These are phyloP conservation scores for Cistogaster globosa DNA, from an alignment of 2,888 invertebrate species.

Conservation along the genomic window DNA sequence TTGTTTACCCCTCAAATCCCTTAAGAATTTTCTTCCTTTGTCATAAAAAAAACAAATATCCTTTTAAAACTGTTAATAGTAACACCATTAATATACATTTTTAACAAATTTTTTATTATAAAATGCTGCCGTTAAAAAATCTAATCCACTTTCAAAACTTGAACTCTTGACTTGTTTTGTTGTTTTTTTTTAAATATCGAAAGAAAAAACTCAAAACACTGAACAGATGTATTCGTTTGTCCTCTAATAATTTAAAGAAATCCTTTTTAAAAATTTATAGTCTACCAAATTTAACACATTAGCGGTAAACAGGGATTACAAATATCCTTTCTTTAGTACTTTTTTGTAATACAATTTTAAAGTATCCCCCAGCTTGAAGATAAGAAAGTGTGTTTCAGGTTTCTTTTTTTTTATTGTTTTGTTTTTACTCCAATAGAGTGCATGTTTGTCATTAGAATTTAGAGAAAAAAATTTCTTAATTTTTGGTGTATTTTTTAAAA, in stretches of 20 bases:
- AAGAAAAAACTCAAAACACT: slow-evolving; percentile 4
- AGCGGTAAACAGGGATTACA: slow-evolving; percentile 57
- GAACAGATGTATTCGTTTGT: slow-evolving; percentile 60
- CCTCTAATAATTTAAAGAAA: slow-evolving; percentile 21
- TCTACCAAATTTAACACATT: slow-evolving; percentile 68
- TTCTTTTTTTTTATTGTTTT: background rate
- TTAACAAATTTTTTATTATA: slow-evolving; percentile 63
- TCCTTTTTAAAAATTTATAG: slow-evolving; percentile 64
- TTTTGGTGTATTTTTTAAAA: slow-evolving; percentile 41
- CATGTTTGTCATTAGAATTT: slow-evolving; percentile 62
- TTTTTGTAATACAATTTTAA: background rate
- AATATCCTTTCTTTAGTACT: slow-evolving; percentile 51
- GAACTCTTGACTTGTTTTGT: slow-evolving; percentile 64
- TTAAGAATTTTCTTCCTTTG: slow-evolving; percentile 29
- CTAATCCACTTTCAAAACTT: slow-evolving; percentile 51
- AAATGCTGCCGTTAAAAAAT: slow-evolving; percentile 13
- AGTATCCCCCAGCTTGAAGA: background rate
- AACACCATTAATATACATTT: slow-evolving; percentile 66
- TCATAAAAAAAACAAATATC: slow-evolving; percentile 45
- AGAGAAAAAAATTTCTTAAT: slow-evolving; percentile 23
- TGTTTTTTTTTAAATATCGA: background rate
- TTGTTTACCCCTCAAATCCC: slow-evolving; percentile 27
- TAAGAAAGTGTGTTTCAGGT: slow-evolving; percentile 6
- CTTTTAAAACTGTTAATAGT: slow-evolving; percentile 70
- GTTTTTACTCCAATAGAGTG: slow-evolving; percentile 21